Conservation (phyloP, 2,888 invertebrate genomes). For the Eretmocerus hayati region DNA sequence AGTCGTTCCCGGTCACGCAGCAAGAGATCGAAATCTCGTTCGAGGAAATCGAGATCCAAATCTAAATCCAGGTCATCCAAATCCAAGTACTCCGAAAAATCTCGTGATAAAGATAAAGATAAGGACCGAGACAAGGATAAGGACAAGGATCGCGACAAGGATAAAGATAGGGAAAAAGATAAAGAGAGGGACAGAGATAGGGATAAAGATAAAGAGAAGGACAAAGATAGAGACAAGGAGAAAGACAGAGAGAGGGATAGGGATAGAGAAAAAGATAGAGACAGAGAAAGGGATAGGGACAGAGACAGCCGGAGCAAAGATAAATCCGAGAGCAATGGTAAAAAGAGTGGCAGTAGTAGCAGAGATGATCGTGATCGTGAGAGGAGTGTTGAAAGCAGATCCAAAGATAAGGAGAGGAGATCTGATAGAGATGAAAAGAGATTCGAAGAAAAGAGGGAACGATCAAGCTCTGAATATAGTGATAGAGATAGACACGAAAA, state of each 20-base stretch:
- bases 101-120: slow-evolving; percentile 34
- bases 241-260: slow-evolving; percentile 32
- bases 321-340: slow-evolving; percentile 38
- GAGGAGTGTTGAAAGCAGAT: slow-evolving; percentile 30
- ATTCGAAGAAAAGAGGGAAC: slow-evolving; percentile 25
- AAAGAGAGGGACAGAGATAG: slow-evolving; percentile 35
- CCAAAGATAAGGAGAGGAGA: slow-evolving; percentile 23
- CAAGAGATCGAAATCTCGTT: slow-evolving; percentile 49
- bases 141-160: slow-evolving; percentile 33
- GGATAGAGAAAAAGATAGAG: slow-evolving; percentile 30
- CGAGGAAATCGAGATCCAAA: slow-evolving; percentile 47
- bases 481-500: slow-evolving; percentile 19
- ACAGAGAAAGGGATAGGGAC: slow-evolving; percentile 29
- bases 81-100: slow-evolving; percentile 44
- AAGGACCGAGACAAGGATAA: slow-evolving; percentile 32
- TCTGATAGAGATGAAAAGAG: slow-evolving; percentile 17
- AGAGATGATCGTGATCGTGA: slow-evolving; percentile 36
- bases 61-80: slow-evolving; percentile 45
- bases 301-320: slow-evolving; percentile 29
- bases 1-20: slow-evolving; percentile 49
- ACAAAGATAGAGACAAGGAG: slow-evolving; percentile 35
- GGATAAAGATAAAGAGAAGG: slow-evolving; percentile 28
- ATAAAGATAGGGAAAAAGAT: slow-evolving; percentile 30
- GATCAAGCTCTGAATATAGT: slow-evolving; percentile 25
- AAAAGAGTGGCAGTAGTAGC: slow-evolving; percentile 37